Base-by-base conservation (phyloP, 2,888 invertebrate genomes). In the Embidobia sp. region DNA sequence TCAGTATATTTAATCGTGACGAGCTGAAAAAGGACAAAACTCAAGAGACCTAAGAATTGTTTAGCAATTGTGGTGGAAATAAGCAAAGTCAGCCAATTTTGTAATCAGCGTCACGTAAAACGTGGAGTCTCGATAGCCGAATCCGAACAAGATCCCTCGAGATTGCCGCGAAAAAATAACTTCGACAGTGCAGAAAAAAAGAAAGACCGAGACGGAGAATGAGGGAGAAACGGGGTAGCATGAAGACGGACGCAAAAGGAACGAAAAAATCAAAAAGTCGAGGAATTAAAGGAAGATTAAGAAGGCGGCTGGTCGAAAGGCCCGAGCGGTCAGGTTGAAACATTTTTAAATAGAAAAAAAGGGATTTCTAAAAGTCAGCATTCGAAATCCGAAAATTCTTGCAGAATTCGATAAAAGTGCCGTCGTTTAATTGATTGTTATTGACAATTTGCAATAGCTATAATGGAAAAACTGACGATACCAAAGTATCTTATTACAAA, bases 271-370 rank as follows among this genome's bases (percentile, higher is more conserved):
- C 73, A 77, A 81, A 80, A 82, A 83, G 80, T 80, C 77, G 80
- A 79, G 81, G 85, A 87, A 87, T 88, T 87, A 85, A 87, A 85
- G 86, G 84, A 83, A 85, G 86, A 86, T 87, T 86, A 86, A 85
- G 85, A 85, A 85, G 83, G 81, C 78, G 78, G 74, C 63, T 22
- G 44, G 70, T 46, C 78, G 72, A 81, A 79, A 77, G 80, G 33
- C 35, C 35, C 18, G 29, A 37, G 16, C 26, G 70, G 57, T 42
- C 64, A 44, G 26, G 35, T 10, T 29, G 59, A 37, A 53, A 27
- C 35, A 16, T 53, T 10, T 13, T 40, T 10, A 16, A 11, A 42
- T 33, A 13, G 27, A 51, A 51, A 22, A 51, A 64, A 42, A 19
- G 10, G 15, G 13, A 31, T 64, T 46, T 2, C 3, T n/a, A 13